Percentiles rank a stretch among this genome's conserved stretches.
Conservation (phyloP, 92 coral and sea anemone genomes). For the Pocillopora grandis region DNA sequence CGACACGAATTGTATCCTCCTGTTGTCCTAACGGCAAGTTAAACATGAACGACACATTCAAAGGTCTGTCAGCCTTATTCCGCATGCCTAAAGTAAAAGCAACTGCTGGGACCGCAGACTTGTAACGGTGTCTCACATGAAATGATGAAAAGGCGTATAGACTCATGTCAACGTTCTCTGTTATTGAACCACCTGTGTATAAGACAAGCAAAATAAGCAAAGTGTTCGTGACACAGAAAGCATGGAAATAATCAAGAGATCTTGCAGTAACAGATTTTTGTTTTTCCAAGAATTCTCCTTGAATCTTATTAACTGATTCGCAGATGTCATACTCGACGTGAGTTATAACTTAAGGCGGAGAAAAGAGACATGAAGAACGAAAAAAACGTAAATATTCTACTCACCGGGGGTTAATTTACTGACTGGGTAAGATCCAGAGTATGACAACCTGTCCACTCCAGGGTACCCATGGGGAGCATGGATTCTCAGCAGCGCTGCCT, state of each 20-base stretch:
- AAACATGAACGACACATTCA: constrained; percentile 71
- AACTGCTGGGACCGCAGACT: constrained; percentile 83
- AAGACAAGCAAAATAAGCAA: neutral
- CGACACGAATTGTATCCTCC: constrained; percentile 81
- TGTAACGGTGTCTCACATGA: constrained; percentile 76
- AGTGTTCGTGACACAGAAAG: too few species aligned
- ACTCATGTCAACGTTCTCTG: constrained; percentile 68
- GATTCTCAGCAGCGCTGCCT: constrained; percentile 73
- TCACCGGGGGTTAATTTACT: constrained; percentile 75
- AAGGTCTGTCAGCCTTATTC: constrained; percentile 53
- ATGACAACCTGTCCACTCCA: constrained; percentile 78
- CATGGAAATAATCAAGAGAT: too few species aligned
- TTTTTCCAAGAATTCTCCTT: too few species aligned
- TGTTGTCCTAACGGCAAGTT: constrained; percentile 87
- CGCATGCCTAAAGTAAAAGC: constrained; percentile 78
- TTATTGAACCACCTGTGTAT: constrained; percentile 62
- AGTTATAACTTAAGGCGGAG: too few species aligned
- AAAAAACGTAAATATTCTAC: neutral
- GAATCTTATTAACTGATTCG: too few species aligned
- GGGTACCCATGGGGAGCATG: constrained; percentile 87
- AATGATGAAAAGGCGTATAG: constrained; percentile 80
- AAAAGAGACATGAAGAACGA: neutral
- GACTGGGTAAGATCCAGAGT: constrained; percentile 86
- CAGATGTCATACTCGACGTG: too few species aligned
- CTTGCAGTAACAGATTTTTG: too few species aligned